Evolutionary conservation across 1,140 invertebrate species (phyloP).

Genomic region (Aphelenchoides fujianensis): DNA sequence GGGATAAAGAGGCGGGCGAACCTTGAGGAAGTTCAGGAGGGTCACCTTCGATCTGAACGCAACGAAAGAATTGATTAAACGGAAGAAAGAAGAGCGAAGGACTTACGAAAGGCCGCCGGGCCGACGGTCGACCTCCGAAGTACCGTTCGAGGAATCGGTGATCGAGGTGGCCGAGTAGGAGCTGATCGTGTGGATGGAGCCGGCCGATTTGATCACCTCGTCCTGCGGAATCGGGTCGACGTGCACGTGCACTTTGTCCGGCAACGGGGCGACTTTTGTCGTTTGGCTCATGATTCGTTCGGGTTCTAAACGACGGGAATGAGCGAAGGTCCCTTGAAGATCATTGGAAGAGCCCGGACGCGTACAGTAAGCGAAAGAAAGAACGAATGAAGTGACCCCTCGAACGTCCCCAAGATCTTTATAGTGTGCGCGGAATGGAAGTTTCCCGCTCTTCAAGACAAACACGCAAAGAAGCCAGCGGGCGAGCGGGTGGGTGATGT

Average conservation of each 20-base stretch:
- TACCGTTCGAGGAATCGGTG: background rate
- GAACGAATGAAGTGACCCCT: background rate
- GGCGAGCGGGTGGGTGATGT: too few relatives aligned
- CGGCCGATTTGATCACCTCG: background rate
- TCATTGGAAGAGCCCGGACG: too few relatives aligned
- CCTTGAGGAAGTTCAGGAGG: conserved; percentile 49
- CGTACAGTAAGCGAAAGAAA: background rate
- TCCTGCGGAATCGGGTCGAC: conserved; percentile 2
- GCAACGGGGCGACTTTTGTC: conserved; percentile 1
- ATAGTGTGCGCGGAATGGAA: too few relatives aligned
- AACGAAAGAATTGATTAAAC: background rate
- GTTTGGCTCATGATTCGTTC: background rate
- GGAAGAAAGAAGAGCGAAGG: background rate
- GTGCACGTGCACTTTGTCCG: background rate
- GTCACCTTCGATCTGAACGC: conserved; percentile 30
- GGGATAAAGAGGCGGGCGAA: too few relatives aligned
- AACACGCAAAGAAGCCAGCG: too few relatives aligned
- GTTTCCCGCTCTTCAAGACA: too few relatives aligned
- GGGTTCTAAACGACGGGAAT: background rate
- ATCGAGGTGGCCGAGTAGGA: background rate
- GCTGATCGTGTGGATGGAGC: background rate
- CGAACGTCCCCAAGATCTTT: too few relatives aligned
- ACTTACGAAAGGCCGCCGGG: background rate
- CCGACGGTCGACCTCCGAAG: background rate
- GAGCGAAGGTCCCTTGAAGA: too few relatives aligned